phyloP scores from a whole-genome alignment of 2,888 invertebrate genomes.

The Augiades crinisus region DNA sequence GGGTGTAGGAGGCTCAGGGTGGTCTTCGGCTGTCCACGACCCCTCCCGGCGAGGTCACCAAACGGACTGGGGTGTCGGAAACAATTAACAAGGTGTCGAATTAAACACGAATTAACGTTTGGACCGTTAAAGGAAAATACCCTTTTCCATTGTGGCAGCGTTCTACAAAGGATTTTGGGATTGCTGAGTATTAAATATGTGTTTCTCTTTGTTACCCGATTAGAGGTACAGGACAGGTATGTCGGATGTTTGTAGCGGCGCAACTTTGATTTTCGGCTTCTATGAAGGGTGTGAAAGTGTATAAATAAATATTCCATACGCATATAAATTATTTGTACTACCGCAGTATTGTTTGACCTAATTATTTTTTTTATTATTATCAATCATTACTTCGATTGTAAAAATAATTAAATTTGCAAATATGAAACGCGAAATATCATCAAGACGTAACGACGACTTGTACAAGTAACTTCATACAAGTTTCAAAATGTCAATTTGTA shows the following conservation, averaged over 20 bases:
- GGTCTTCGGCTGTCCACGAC: slow-evolving; percentile 60
- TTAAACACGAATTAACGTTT: slow-evolving; percentile 80
- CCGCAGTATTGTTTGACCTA: too few species aligned
- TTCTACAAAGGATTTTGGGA: slow-evolving; percentile 77
- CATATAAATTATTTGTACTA: too few species aligned
- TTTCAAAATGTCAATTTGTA: too few species aligned
- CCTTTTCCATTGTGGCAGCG: slow-evolving; percentile 76
- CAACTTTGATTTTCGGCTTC: slow-evolving; percentile 13
- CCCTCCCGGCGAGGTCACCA: slow-evolving; percentile 70
- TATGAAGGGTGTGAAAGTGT: background rate
- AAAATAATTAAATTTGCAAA: too few species aligned
- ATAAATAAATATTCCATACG: background rate
- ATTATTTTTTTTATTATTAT: too few species aligned
- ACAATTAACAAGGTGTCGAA: slow-evolving; percentile 82
- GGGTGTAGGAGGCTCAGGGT: slow-evolving; percentile 53
- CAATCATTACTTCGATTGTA: too few species aligned
- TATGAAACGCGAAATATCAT: too few species aligned
- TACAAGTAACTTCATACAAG: too few species aligned
- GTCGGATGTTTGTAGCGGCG: background rate
- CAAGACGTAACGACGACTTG: too few species aligned
- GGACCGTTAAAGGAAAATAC: slow-evolving; percentile 76
- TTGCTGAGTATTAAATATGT: slow-evolving; percentile 78
- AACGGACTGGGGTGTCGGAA: slow-evolving; percentile 74
- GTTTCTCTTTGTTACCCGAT: slow-evolving; percentile 71
- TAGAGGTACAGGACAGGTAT: slow-evolving; percentile 29